Evolutionary conservation across 2,113 vertebrate species (phyloP).

Genomic region (Eulemur rufifrons): DNA sequence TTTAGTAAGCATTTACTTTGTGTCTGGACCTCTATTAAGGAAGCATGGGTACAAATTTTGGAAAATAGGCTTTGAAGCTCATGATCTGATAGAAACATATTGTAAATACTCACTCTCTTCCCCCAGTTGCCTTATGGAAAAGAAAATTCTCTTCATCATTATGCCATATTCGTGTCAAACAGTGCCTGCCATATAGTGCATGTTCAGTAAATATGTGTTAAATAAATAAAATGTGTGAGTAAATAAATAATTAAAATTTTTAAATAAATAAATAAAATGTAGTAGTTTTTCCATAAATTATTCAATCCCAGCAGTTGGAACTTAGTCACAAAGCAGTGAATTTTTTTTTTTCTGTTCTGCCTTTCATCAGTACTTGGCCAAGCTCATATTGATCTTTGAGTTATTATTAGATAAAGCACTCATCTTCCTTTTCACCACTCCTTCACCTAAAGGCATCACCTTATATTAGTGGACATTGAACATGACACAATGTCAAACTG

Average conservation of each 20-base stretch:
- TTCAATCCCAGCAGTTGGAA: neutral
- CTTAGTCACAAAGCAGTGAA: conserved; percentile 21
- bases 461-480: conserved; percentile 74
- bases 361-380: conserved; percentile 62
- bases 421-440: conserved; percentile 71
- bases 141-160: neutral
- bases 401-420: conserved; percentile 80
- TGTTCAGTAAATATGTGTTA: neutral
- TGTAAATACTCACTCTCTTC: neutral
- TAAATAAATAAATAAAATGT: neutral
- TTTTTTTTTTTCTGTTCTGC: conserved; percentile 12
- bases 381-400: conserved; percentile 59
- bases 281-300: neutral
- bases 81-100: neutral
- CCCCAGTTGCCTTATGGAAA: neutral
- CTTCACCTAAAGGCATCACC: conserved; percentile 64
- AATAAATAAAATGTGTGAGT: neutral
- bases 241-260: neutral
- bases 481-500: conserved; percentile 71
- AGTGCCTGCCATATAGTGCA: neutral
- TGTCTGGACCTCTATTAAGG: neutral
- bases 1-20: neutral
- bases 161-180: neutral
- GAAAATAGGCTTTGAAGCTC: neutral
- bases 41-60: neutral